Conservation (phyloP, 2,888 invertebrate species). For the Volucella inflata region DNA sequence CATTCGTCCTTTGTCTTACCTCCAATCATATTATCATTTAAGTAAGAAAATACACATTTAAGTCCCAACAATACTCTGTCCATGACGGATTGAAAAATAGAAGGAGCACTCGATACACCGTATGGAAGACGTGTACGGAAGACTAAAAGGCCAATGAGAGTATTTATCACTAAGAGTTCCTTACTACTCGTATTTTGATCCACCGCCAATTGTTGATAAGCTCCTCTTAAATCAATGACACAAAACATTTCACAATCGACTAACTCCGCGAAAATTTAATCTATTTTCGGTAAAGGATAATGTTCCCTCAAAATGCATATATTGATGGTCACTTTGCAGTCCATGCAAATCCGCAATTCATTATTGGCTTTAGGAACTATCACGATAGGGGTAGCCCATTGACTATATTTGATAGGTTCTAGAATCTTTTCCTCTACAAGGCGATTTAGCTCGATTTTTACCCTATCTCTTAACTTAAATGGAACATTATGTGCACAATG, state of each 20-base stretch:
- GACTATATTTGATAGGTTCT: no score
- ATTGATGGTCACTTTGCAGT: conserved; percentile 35
- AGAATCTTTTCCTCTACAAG: conserved; percentile 28
- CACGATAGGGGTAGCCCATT: conserved; percentile 13
- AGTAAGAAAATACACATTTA: conserved; percentile 38
- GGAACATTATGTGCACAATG: no score
- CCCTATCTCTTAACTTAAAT: no score
- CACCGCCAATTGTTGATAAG: no score
- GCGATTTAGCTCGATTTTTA: conserved; percentile 60
- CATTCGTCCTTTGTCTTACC: conserved; percentile 1
- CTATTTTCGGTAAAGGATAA: no score
- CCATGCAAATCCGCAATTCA: conserved; percentile 27
- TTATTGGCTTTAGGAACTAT: conserved; percentile 15
- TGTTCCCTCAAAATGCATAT: background rate
- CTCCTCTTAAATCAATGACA: no score
- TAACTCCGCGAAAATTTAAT: no score
- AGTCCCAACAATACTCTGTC: conserved; percentile 21
- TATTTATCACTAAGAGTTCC: conserved; percentile 18
- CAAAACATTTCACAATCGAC: no score
- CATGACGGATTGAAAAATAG: conserved; percentile 20
- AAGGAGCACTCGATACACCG: conserved; percentile 22
- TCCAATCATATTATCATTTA: conserved; percentile 59
- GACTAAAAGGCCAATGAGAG: conserved; percentile 9
- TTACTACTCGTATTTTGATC: no score
- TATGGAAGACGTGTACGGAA: conserved; percentile 23